Evolutionary conservation across 2,113 vertebrate species (phyloP), one percentile per base, ranked within the genome.

Genomic region (Eurystomus gularis): DNA sequence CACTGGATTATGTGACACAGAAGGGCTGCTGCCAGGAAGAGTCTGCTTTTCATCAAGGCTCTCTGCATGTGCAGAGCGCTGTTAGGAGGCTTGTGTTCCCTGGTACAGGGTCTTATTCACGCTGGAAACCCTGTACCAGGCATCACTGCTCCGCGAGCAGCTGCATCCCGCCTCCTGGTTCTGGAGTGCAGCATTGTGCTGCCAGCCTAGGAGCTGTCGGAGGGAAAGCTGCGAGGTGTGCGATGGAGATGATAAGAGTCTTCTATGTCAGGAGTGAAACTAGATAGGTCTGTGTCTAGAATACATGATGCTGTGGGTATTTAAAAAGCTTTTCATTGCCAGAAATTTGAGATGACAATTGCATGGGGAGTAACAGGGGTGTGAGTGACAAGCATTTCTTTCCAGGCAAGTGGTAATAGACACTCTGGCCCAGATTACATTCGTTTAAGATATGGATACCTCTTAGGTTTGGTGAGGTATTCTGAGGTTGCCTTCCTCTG

Each of bases 1-100:
- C 46, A 28, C 58, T 0, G 0, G 44, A 12, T 49, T 51, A 33
- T 8, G 23, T 80, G 76, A 62, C 16, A 37, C 0, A 1, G 66
- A 80, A 3, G 3, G n/a, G 48, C 39, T 68, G 66, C 39, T 35
- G 21, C 29, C 46, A 9, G 37, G 14, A 65, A 13, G 51, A 55
- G 31, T 4, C 39, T 89, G 65, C 57, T 85, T 82, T 76, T 28
- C 2, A 0, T 62, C 52, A 33, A 79, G 84, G 21, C 52, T 66
- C 60, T 35, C 11, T 39, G 12, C 2, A 0, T 1, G 11, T 29
- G 49, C 75, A 23, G 57, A 4, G 24, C 39, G 79, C 52, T 75
- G 23, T 13, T 40, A 21, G 54, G 66, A 82, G 69, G 23, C 35
- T 87, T 17, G 10, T 26, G 42, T 13, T 90, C 57, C 57, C 62